phyloP scores from a whole-genome alignment of 2,113 vertebrate genomes.

The Delphinus delphis region DNA sequence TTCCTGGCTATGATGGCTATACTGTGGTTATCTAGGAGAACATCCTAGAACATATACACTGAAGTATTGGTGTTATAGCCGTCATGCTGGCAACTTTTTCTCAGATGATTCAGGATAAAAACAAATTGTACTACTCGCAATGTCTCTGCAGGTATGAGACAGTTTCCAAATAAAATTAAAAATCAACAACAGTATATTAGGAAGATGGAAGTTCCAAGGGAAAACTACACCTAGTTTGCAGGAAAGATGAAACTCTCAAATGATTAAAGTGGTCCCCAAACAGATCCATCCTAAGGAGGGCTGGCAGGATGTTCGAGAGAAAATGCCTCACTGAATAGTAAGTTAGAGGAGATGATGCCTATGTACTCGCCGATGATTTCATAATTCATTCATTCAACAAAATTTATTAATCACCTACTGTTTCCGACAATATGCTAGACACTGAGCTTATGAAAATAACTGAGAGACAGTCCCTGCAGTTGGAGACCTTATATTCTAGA shows the following conservation, averaged over 20 bases:
- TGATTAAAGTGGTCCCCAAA: neutral
- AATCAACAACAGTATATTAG: neutral
- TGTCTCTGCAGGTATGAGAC: neutral
- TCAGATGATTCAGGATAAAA: neutral
- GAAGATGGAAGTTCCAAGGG: neutral
- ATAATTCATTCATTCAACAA: neutral
- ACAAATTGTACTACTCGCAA: neutral
- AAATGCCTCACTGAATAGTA: neutral
- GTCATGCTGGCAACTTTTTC: neutral
- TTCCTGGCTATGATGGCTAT: neutral
- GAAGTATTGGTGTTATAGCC: neutral
- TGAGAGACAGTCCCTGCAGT: neutral
- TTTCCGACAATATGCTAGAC: neutral
- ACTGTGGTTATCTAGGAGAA: neutral
- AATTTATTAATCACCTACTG: conserved; percentile 12
- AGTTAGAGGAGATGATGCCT: neutral
- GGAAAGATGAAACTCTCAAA: neutral
- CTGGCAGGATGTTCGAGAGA: neutral
- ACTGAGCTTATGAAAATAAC: neutral
- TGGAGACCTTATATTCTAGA: neutral
- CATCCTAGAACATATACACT: neutral
- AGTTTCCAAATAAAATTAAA: conserved; percentile 44
- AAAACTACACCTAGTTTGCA: neutral
- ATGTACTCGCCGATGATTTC: neutral
- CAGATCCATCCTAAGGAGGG: neutral